Conservation (phyloP, 2,113 vertebrate genomes). For the Phylloscopus whistleri region DNA sequence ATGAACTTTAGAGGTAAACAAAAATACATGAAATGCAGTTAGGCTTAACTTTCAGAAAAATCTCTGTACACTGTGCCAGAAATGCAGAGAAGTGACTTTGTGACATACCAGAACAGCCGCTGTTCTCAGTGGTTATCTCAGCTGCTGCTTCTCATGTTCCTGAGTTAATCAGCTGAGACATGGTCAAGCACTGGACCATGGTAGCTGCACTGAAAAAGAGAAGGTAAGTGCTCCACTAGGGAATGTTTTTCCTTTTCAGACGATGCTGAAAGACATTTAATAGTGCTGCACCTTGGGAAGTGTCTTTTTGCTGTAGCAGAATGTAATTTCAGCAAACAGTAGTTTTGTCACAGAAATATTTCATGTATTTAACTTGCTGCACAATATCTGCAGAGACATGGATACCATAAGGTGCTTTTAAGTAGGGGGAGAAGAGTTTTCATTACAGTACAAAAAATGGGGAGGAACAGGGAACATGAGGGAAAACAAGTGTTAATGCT, state of each 20-base stretch:
- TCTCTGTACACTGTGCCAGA: background rate
- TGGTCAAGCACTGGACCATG: background rate
- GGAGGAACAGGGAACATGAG: background rate
- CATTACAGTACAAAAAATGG: background rate
- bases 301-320: background rate
- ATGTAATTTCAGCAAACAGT: background rate
- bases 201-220: background rate
- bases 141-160: background rate
- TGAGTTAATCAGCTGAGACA: background rate
- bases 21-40: background rate
- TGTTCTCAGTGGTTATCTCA: background rate
- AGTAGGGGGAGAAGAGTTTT: background rate
- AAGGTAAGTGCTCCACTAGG: background rate
- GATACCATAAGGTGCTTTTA: background rate
- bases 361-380: background rate
- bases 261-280: background rate
- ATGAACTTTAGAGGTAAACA: background rate
- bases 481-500: background rate
- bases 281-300: background rate
- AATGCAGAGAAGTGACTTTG: background rate
- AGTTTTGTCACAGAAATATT: background rate
- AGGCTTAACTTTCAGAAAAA: background rate
- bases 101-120: background rate
- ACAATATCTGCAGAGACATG: background rate
- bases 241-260: background rate